Evolutionary conservation across 2,888 invertebrate genomes (phyloP), one percentile per base, ranked within the genome.

Genomic region (Camptogramma bilineatum): DNA sequence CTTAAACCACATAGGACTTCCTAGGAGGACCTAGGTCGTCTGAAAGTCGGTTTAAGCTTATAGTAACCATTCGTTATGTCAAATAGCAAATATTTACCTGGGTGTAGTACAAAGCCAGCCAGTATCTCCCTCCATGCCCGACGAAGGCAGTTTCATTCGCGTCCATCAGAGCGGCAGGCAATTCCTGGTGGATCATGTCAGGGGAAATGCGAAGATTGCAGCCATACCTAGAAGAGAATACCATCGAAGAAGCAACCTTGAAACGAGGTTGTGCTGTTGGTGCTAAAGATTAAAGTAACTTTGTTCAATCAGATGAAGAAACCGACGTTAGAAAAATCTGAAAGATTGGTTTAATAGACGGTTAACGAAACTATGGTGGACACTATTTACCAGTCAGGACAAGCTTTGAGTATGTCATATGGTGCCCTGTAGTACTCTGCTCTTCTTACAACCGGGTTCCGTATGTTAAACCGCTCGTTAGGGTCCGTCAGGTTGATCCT

Each of bases 91-190:
- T 2, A 34, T 4, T 13, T 44, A 63, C 92, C 88, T 91, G 90
- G 0, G 92, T 90, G 57, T 91, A 91, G 65, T 91, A 93, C 0
- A 93, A 78, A 10, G 92, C 80, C 0, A 93, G 84, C 92, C 92
- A 93, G 68, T 92, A 93, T 72, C 89, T 91, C 7, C 92, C 92
- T 0, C 92, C 92, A 66, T 91, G 90, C 0, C 92, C 92, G 0
- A 93, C 88, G 64, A 92, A 93, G 0, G 92, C 92, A 0, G 92
- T 91, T 63, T 91, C 91, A 56, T 92, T 92, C 16, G 87, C 88
- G 44, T 87, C 89, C 77, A 91, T 76, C 44, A 91, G 73, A 1
- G 82, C 86, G 0, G 75, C 51, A 0, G 90, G 90, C 16, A 87
- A 19, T 1, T 87, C 87, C 66, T 89, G 85, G 59, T 90, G 88